These are phyloP conservation scores for Artemia franciscana DNA, from an alignment of 1,140 invertebrate genomes.

Conservation along the genomic window DNA sequence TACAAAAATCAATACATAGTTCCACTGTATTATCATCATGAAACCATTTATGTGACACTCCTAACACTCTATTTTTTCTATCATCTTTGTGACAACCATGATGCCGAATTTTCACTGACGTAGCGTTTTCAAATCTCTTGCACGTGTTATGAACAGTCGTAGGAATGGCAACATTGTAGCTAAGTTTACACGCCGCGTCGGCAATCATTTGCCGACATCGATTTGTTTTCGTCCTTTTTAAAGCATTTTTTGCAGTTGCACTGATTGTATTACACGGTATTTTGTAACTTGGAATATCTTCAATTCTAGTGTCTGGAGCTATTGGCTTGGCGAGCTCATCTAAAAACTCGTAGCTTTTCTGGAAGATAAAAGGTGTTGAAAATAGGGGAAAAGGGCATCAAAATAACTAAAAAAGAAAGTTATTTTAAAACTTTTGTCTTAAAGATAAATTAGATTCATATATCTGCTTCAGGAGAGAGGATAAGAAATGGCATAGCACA, in stretches of 20 bases:
- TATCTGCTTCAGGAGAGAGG: no score
- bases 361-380: neutral
- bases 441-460: no score
- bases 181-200: neutral
- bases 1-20: neutral
- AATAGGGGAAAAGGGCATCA: no score
- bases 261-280: neutral
- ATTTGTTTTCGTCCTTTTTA: neutral
- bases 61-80: neutral
- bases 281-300: neutral
- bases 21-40: neutral
- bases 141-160: neutral
- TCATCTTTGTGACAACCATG: neutral
- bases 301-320: neutral
- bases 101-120: neutral
- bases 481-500: no score
- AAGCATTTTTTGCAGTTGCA: neutral
- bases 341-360: neutral
- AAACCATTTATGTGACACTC: neutral
- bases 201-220: neutral
- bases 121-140: neutral
- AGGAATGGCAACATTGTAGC: neutral
- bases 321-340: neutral
- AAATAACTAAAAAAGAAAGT: no score
- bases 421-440: no score